phyloP scores from a whole-genome alignment of 35 echinoderm and acorn worm genomes.

The Amphiura filiformis region DNA sequence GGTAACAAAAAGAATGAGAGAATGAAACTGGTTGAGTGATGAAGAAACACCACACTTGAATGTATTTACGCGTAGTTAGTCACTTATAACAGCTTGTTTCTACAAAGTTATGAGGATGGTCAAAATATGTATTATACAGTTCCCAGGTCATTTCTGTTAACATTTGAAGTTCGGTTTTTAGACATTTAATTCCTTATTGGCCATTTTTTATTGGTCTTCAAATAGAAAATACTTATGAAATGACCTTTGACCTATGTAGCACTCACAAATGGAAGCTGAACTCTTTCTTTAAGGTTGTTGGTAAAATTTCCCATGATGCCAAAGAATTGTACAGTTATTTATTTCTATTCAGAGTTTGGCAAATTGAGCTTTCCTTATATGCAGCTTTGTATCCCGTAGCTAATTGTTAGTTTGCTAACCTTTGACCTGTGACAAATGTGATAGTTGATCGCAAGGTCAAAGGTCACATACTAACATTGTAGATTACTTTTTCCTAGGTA shows the following conservation, averaged over 20 bases:
- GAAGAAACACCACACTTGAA: neutral
- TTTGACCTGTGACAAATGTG: neutral
- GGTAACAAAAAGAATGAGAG: neutral
- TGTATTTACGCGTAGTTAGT: conserved; percentile 2
- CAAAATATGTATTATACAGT: neutral
- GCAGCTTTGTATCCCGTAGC: neutral
- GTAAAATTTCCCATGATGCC: conserved; percentile 4
- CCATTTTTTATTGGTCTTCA: neutral
- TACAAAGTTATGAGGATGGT: neutral
- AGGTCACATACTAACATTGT: neutral
- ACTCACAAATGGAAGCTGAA: neutral
- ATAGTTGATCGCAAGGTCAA: neutral
- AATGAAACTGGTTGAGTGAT: no score
- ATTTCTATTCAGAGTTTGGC: neutral
- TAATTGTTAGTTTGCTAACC: neutral
- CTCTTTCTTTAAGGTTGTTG: neutral
- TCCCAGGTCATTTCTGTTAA: neutral
- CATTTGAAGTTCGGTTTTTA: neutral
- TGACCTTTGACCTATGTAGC: neutral
- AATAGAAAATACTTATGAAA: no score
- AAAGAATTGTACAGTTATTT: conserved; percentile 15
- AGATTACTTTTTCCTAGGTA: neutral
- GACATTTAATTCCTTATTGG: neutral
- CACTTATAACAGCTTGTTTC: neutral
- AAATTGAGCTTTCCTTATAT: conserved; percentile 5